Conservation (phyloP, 2,113 vertebrate species). For the Tetrao urogallus region DNA sequence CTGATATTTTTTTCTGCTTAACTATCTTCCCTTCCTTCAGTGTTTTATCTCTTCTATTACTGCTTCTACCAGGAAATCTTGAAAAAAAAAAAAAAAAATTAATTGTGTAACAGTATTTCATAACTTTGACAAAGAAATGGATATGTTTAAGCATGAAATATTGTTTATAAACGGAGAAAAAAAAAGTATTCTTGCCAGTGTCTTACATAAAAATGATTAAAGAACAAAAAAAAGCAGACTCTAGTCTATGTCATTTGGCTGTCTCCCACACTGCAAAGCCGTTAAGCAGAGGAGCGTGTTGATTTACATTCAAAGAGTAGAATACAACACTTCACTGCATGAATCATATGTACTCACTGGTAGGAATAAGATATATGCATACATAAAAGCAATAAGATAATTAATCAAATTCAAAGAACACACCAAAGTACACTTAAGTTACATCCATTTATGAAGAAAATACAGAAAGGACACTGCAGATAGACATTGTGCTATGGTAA, state of each 20-base stretch:
- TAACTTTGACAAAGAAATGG: slow-evolving; percentile 64
- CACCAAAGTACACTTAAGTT: not conserved
- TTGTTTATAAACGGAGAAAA: slow-evolving; percentile 44
- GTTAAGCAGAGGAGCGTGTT: slow-evolving; percentile 26
- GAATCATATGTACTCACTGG: slow-evolving; percentile 17
- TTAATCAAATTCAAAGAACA: slow-evolving; percentile 27
- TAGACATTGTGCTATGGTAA: slow-evolving; percentile 21
- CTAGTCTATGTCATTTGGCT: not conserved
- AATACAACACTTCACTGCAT: slow-evolving; percentile 41
- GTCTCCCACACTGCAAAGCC: slow-evolving; percentile 15
- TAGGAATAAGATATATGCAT: not conserved
- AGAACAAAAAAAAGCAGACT: not conserved
- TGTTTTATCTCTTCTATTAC: slow-evolving; percentile 32
- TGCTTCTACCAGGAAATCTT: slow-evolving; percentile 53
- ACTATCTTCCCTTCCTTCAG: not conserved
- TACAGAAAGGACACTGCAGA: not conserved
- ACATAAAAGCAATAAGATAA: not conserved
- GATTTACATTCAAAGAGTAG: slow-evolving; percentile 43
- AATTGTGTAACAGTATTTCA: slow-evolving; percentile 66
- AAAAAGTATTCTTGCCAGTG: slow-evolving; percentile 22
- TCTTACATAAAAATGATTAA: slow-evolving; percentile 62
- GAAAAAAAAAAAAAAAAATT: slow-evolving; percentile 69
- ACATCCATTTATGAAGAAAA: slow-evolving; percentile 14
- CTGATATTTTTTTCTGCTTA: not conserved
- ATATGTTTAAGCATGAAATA: slow-evolving; percentile 60